phyloP scores from a whole-genome alignment of 2,113 vertebrate species.

The Oreotrochilus melanogaster region DNA sequence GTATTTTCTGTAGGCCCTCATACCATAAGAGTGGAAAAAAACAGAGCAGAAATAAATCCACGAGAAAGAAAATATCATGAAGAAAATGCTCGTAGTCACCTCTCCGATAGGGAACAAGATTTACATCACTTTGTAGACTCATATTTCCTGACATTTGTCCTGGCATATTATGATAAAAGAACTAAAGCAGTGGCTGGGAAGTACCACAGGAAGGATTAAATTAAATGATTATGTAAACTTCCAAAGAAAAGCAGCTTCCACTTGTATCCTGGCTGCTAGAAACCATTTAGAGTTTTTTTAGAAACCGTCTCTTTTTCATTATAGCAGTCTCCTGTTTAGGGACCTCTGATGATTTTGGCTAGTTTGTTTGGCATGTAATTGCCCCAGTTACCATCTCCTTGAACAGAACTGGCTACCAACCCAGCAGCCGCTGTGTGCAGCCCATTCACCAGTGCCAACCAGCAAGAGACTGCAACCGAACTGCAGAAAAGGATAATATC shows the following conservation, averaged over 20 bases:
- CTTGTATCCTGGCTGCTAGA: conserved; percentile 22
- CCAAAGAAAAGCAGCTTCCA: conserved; percentile 35
- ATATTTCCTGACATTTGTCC: conserved; percentile 79
- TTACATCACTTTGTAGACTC: conserved; percentile 66
- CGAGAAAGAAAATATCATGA: conserved; percentile 55
- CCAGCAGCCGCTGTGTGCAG: conserved; percentile 15
- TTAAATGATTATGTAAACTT: conserved; percentile 73
- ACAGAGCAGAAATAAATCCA: conserved; percentile 19
- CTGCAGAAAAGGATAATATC: not conserved
- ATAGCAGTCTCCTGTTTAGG: conserved; percentile 20
- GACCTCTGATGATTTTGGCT: conserved; percentile 14
- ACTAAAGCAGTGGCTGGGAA: conserved; percentile 36
- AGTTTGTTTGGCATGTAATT: conserved; percentile 7
- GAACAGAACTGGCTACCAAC: conserved; percentile 11
- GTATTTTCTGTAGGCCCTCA: too few relatives aligned
- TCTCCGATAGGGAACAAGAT: conserved; percentile 65
- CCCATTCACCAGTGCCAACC: not conserved
- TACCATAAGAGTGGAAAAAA: not conserved
- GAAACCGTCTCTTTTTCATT: conserved; percentile 2
- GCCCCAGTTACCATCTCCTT: not conserved
- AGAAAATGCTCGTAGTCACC: conserved; percentile 71
- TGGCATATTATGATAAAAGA: conserved; percentile 70
- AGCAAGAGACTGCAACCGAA: not conserved
- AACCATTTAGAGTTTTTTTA: conserved; percentile 30
- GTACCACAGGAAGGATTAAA: conserved; percentile 61